phyloP scores from a whole-genome alignment of 2,113 vertebrate species.

The Scomber colias region DNA sequence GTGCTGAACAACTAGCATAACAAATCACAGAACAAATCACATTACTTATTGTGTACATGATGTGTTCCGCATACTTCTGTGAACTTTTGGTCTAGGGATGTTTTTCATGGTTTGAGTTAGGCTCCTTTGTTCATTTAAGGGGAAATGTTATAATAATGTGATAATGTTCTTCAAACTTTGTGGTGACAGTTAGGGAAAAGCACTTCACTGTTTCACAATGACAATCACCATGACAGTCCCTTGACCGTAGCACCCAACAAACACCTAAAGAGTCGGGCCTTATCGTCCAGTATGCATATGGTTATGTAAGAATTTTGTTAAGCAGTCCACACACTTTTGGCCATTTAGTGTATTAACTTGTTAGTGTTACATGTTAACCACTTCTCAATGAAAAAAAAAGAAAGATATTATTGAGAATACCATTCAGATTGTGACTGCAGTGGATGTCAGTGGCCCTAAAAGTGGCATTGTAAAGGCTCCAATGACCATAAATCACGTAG shows the following conservation, averaged over 20 bases:
- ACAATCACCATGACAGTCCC: neutral
- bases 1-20: neutral
- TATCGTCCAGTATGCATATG: too few species aligned
- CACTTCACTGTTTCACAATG: neutral
- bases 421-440: too few species aligned
- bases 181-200: neutral
- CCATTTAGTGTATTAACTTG: neutral
- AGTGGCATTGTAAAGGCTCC: too few species aligned
- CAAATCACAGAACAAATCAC: slow-evolving; percentile 4
- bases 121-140: neutral
- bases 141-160: neutral
- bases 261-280: too few species aligned
- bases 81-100: neutral
- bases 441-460: too few species aligned
- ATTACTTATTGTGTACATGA: slow-evolving; percentile 9
- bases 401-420: neutral
- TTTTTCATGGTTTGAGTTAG: neutral
- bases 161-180: neutral
- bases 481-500: neutral
- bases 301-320: too few species aligned
- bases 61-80: neutral
- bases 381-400: neutral
- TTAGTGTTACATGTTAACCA: neutral
- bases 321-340: neutral
- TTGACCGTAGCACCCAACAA: too few species aligned